Percentiles rank a stretch among this genome's conserved stretches.
Evolutionary conservation across 2,888 invertebrate genomes (phyloP).

Genomic region (Eledona agricola): DNA sequence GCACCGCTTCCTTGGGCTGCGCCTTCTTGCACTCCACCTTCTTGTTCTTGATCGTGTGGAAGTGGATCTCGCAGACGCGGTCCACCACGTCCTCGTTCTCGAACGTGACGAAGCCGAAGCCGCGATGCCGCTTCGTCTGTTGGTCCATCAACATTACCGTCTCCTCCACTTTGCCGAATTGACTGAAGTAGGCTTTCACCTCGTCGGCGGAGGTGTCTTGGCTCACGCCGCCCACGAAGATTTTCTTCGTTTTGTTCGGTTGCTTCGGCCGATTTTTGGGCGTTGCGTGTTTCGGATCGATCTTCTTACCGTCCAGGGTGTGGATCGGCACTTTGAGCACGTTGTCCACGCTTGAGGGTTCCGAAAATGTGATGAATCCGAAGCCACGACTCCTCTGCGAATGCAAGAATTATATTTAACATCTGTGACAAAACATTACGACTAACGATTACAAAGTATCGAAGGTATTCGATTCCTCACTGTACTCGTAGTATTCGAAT

Average conservation of each 20-base stretch:
- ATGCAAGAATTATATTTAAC: slow-evolving; percentile 28
- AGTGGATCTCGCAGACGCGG: slow-evolving; percentile 92
- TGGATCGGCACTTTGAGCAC: slow-evolving; percentile 90
- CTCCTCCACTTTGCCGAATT: slow-evolving; percentile 90
- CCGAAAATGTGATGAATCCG: slow-evolving; percentile 93
- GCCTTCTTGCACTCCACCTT: slow-evolving; percentile 91
- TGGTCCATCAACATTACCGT: slow-evolving; percentile 95
- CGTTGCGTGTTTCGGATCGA: slow-evolving; percentile 93
- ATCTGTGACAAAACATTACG: too few relatives aligned
- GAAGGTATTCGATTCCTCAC: too few relatives aligned
- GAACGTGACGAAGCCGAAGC: slow-evolving; percentile 92
- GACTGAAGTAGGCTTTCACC: slow-evolving; percentile 88
- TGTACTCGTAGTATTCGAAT: too few relatives aligned
- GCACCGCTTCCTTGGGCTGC: slow-evolving; percentile 89
- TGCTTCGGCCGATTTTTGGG: slow-evolving; percentile 88
- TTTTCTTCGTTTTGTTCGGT: slow-evolving; percentile 85
- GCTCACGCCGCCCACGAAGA: slow-evolving; percentile 91
- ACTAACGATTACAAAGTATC: too few relatives aligned
- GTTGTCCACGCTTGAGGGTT: slow-evolving; percentile 89
- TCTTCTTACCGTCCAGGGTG: slow-evolving; percentile 91
- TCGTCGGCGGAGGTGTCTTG: slow-evolving; percentile 92
- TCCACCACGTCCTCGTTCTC: slow-evolving; percentile 92
- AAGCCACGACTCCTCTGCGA: slow-evolving; percentile 91
- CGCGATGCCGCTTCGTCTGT: slow-evolving; percentile 89
- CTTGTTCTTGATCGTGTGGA: slow-evolving; percentile 92